Evolutionary conservation across 2,888 invertebrate genomes (phyloP), one percentile per base, ranked within the genome.

Genomic region (Danaus chrysippus): DNA sequence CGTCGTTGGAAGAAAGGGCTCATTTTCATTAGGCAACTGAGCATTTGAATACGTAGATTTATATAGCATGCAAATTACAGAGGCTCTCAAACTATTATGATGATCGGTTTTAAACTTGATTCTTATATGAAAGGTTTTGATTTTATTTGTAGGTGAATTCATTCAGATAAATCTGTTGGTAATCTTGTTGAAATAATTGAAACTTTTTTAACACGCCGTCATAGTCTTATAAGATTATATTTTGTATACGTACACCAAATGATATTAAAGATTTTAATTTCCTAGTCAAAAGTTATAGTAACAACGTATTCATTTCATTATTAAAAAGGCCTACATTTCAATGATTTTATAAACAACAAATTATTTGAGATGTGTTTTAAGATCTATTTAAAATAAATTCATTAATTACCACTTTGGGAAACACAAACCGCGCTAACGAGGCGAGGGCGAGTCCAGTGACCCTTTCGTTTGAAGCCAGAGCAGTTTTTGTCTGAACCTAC

Each of bases 21-120:
- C 87, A 86, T 87, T 89, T 90, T 89, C 89, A 90, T 90, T 90
- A 89, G 82, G 83, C 82, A 79, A 79, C 81, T 81, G 79, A 78
- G 79, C 81, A 77, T 79, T 73, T 73, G 73, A 73, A 78, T 80
- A 80, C 76, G 78, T 84, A 84, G 79, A 84, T 85, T 83, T 85
- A 86, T 86, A 82, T 78, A 80, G 74, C 66, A 74, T 73, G 73
- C 71, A 74, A 75, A 74, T 65, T 54, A 65, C 67, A 68, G 64
- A 3, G 79, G 58, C 70, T 69, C 75, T 77, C 82, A 88, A 89
- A 79, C 71, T 79, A 76, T 74, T 5, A 10, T 3, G n/a, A 41
- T 10, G n/a, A 41, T 56, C 41, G 19, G 43, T 49, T 57, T 57
- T 54, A 58, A 23, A 23, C n/a, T 46, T 43, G 10, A 6, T 53